phyloP scores from a whole-genome alignment of 2,888 invertebrate species.

The Mantis religiosa region DNA sequence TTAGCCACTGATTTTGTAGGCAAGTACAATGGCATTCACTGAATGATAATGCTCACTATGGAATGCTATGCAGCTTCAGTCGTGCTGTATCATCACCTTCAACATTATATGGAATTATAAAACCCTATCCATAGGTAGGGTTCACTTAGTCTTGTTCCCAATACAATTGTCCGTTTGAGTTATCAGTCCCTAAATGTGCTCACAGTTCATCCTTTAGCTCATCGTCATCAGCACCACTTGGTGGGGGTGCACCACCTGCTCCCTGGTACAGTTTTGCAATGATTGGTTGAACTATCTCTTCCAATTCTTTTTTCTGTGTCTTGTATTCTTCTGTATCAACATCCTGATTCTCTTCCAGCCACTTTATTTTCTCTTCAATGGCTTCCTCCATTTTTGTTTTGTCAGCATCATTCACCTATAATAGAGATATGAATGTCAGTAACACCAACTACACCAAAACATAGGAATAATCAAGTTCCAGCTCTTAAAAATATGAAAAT shows the following conservation, averaged over 20 bases:
- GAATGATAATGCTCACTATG: background rate
- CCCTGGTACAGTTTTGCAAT: constrained; percentile 94
- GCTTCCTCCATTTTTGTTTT: constrained; percentile 92
- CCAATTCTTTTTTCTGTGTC: constrained; percentile 91
- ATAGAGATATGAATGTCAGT: background rate
- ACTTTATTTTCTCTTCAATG: constrained; percentile 95
- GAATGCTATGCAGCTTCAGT: background rate
- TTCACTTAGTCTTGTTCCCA: background rate
- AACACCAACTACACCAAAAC: background rate
- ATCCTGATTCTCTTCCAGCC: constrained; percentile 94
- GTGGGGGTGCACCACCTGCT: constrained; percentile 71
- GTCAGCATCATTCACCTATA: constrained; percentile 72
- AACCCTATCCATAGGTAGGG: constrained; percentile 11
- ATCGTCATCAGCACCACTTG: constrained; percentile 62
- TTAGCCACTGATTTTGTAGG: too few species aligned
- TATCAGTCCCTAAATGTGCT: background rate
- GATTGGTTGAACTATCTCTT: constrained; percentile 94
- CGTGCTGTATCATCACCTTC: background rate
- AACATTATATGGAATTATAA: background rate
- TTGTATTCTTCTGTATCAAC: constrained; percentile 89
- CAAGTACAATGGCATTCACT: too few species aligned
- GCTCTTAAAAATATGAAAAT: too few species aligned
- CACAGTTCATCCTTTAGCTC: constrained; percentile 83
- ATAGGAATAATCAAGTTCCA: too few species aligned
- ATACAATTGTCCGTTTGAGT: background rate